A percentile compares a stretch with the other conserved stretches of the same genome.
Conservation (phyloP, 2,888 invertebrate species). For the Myopa testacea region DNA sequence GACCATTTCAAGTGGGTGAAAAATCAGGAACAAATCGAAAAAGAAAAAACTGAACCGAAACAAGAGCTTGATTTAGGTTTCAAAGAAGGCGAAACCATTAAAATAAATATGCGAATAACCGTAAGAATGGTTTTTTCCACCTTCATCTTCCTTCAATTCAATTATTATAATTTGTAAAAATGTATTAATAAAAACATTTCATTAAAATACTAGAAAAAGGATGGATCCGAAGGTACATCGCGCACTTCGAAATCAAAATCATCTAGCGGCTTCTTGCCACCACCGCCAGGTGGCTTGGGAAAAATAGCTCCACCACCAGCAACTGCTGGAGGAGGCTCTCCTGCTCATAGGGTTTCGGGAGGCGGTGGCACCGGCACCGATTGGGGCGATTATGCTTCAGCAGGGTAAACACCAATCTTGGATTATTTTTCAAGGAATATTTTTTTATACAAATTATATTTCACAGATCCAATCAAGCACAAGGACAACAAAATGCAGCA, state of each 20-base stretch:
- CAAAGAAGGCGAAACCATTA: constrained; percentile 99
- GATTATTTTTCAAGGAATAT: background rate
- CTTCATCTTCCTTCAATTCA: too few species aligned
- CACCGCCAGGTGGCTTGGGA: constrained; percentile 78
- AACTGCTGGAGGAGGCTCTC: constrained; percentile 74
- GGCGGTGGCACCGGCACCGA: constrained; percentile 72
- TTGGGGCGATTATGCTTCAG: constrained; percentile 86
- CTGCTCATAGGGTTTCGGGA: constrained; percentile 74
- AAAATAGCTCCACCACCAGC: constrained; percentile 84
- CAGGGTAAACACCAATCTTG: constrained; percentile 68
- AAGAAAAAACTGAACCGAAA: constrained; percentile 81
- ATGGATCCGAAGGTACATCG: constrained; percentile 78
- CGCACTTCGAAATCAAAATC: constrained; percentile 75
- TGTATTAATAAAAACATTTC: constrained; percentile 33
- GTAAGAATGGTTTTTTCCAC: constrained; percentile 69
- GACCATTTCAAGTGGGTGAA: constrained; percentile 97
- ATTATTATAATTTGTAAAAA: background rate
- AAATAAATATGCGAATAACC: constrained; percentile 97
- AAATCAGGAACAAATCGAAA: constrained; percentile 82
- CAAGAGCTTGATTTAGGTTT: constrained; percentile 94
- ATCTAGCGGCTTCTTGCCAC: constrained; percentile 81
- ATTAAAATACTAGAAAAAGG: constrained; percentile 79
- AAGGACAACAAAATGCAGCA: constrained; percentile 50
- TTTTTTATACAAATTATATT: constrained; percentile 22
- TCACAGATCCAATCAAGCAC: constrained; percentile 58